Evolutionary conservation across 2,113 vertebrate genomes (phyloP).

Genomic region (Desmodus rotundus): DNA sequence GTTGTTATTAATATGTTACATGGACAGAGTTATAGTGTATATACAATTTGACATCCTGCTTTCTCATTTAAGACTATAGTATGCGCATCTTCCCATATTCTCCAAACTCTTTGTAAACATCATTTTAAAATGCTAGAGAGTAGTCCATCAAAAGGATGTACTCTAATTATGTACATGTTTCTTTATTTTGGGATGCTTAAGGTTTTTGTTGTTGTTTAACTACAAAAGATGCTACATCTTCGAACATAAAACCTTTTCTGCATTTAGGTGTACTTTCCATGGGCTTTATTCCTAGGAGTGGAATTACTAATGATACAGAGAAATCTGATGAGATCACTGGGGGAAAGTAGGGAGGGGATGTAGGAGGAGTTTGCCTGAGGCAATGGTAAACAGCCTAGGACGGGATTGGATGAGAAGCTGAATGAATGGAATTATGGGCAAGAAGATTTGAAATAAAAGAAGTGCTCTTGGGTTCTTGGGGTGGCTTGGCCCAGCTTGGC

Average conservation of each 20-base stretch:
- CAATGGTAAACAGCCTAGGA: no score
- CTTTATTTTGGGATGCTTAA: background rate
- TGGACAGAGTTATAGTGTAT: background rate
- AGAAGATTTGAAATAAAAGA: no score
- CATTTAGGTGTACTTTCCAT: background rate
- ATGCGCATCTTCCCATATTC: background rate
- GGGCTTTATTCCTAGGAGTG: background rate
- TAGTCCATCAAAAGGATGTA: background rate
- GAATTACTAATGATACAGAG: background rate
- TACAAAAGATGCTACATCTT: background rate
- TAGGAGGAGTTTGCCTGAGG: no score
- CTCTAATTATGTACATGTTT: background rate
- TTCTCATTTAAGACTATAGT: background rate
- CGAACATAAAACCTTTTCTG: background rate
- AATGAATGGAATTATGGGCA: no score
- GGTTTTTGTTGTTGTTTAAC: background rate
- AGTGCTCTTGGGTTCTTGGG: no score
- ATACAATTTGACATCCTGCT: background rate
- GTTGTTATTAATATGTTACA: background rate
- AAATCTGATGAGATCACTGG: no score
- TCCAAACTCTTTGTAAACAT: background rate
- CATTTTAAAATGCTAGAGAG: background rate
- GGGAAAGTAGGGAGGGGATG: no score
- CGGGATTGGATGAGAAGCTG: no score
- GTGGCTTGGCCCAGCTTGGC: no score